These are phyloP conservation scores for Melieria crassipennis DNA, from an alignment of 2,888 invertebrate species.

Conservation along the genomic window DNA sequence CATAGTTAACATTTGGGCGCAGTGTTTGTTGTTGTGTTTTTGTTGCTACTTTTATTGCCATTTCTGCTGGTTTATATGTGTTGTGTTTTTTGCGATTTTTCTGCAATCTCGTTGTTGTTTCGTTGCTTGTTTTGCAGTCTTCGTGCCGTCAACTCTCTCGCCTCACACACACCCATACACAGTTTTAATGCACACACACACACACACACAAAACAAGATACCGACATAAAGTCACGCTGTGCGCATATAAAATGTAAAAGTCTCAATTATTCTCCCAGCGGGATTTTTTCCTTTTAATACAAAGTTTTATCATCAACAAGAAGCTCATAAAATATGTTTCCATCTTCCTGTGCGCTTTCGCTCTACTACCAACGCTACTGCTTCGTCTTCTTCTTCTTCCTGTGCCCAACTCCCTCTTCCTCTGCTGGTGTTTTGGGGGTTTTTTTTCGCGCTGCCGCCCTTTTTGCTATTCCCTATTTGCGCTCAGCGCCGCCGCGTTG, in stretches of 20 bases:
- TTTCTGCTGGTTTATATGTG: too few species aligned
- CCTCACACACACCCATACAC: too few species aligned
- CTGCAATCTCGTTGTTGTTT: too few species aligned
- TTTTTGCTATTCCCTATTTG: slow-evolving; percentile 18
- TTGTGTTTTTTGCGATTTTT: too few species aligned
- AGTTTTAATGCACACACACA: too few species aligned
- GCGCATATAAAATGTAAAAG: slow-evolving; percentile 48
- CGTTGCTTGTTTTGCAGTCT: too few species aligned
- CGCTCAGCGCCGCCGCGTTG: slow-evolving; percentile 7
- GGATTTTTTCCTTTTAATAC: slow-evolving; percentile 50
- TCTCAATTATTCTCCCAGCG: slow-evolving; percentile 60
- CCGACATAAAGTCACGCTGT: too few species aligned
- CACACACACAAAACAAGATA: too few species aligned
- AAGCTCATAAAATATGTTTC: slow-evolving; percentile 61
- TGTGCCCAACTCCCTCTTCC: background rate
- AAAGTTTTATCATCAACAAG: slow-evolving; percentile 59
- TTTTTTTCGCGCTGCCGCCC: background rate
- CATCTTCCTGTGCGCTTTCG: slow-evolving; percentile 38
- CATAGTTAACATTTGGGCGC: too few species aligned
- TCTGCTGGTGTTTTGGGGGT: background rate
- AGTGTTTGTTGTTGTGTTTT: too few species aligned
- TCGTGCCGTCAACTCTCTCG: too few species aligned
- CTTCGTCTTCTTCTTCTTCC: background rate
- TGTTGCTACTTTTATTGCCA: too few species aligned
- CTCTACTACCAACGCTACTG: slow-evolving; percentile 14